These are phyloP conservation scores for Tragelaphus imberbis DNA, from an alignment of 2,113 vertebrate genomes.

Conservation along the genomic window DNA sequence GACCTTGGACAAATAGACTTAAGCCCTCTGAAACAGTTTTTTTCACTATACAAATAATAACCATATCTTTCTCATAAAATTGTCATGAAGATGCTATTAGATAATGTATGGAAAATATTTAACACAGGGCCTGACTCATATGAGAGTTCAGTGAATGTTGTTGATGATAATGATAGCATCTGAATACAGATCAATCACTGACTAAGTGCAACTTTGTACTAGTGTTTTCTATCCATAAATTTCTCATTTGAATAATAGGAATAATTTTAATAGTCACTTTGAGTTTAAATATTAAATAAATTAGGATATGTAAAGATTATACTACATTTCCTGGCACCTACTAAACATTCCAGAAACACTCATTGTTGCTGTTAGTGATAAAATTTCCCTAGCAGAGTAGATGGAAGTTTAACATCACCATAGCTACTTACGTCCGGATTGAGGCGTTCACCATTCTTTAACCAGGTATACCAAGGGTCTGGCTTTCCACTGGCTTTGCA, in stretches of 20 bases:
- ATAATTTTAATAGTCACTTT: background rate
- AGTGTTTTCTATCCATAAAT: background rate
- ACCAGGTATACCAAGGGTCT: constrained; percentile 85
- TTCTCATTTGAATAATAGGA: background rate
- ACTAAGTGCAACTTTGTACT: background rate
- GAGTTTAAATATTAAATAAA: background rate
- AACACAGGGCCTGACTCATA: background rate
- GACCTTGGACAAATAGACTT: background rate
- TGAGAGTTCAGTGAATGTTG: background rate
- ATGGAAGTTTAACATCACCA: background rate
- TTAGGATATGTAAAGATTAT: background rate
- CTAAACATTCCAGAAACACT: background rate
- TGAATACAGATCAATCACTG: background rate
- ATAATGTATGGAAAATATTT: background rate
- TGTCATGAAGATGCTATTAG: background rate
- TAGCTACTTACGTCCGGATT: constrained; percentile 78
- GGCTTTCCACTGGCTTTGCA: constrained; percentile 89
- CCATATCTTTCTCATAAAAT: background rate
- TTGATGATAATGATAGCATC: background rate
- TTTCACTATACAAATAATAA: background rate
- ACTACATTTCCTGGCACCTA: background rate
- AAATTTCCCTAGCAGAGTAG: background rate
- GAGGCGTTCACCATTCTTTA: constrained; percentile 87
- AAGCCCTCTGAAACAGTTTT: background rate
- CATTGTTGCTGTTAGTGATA: background rate